These are phyloP conservation scores for Pomatorhinus ruficollis DNA, from an alignment of 2,113 vertebrate species.

Conservation along the genomic window DNA sequence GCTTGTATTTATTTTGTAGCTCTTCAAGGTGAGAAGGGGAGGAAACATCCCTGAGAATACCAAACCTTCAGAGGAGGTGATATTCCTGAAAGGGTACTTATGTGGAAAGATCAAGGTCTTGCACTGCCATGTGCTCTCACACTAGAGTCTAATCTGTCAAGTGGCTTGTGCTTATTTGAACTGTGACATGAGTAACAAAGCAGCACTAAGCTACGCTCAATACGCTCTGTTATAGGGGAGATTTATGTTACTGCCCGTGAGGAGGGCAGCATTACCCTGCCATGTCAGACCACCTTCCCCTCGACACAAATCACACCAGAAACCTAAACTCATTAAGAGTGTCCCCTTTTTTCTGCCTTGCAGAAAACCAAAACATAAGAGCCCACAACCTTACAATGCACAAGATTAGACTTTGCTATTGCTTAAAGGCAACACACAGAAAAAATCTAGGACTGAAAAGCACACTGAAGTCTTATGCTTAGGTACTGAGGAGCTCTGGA, in stretches of 20 bases:
- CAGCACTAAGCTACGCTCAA: constrained; percentile 26
- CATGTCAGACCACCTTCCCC: not conserved
- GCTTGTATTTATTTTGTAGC: not conserved
- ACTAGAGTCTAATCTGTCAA: constrained; percentile 41
- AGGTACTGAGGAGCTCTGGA: constrained; percentile 21
- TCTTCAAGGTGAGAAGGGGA: constrained; percentile 29
- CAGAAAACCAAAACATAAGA: not conserved
- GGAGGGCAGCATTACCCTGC: not conserved
- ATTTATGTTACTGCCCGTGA: not conserved
- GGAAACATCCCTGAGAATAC: not conserved
- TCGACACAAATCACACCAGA: not conserved
- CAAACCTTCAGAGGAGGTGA: not conserved
- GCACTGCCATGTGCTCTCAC: not conserved
- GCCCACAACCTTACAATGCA: not conserved
- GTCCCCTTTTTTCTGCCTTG: not conserved
- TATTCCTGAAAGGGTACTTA: constrained; percentile 12
- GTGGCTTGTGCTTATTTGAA: constrained; percentile 40
- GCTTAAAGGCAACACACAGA: not conserved
- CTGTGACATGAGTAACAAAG: constrained; percentile 57
- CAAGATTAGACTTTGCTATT: not conserved
- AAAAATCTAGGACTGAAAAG: not conserved
- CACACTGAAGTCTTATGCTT: not conserved
- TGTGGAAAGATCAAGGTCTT: constrained; percentile 28
- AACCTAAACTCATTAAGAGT: not conserved
- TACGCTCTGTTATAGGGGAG: not conserved